phyloP scores from a whole-genome alignment of 2,888 invertebrate species.

The Brachynemurus nebulosus region DNA sequence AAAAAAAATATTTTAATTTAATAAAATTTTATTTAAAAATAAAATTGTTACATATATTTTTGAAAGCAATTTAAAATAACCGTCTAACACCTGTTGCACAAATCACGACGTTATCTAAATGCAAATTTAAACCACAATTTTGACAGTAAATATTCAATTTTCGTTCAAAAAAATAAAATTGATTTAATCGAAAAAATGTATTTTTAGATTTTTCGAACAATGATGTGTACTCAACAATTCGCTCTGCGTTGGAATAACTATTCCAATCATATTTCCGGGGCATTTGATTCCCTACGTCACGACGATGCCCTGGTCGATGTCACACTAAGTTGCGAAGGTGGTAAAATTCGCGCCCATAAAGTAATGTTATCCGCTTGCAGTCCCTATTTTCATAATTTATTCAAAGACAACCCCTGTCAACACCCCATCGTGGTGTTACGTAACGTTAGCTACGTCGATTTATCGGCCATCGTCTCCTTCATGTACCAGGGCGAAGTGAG shows the following conservation, averaged over 20 bases:
- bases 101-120: too few species aligned
- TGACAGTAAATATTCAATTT: too few species aligned
- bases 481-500: conserved; percentile 77
- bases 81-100: too few species aligned
- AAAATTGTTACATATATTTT: too few species aligned
- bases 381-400: conserved; percentile 58
- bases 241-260: conserved; percentile 82
- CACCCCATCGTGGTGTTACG: conserved; percentile 71
- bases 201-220: too few species aligned
- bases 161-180: too few species aligned
- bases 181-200: too few species aligned
- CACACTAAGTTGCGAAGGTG: conserved; percentile 72
- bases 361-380: conserved; percentile 76
- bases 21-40: too few species aligned
- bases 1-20: too few species aligned
- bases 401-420: conserved; percentile 64
- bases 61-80: too few species aligned
- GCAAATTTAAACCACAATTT: too few species aligned
- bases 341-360: conserved; percentile 71
- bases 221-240: conserved; percentile 41
- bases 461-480: conserved; percentile 64
- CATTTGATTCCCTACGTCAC: conserved; percentile 57
- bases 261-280: conserved; percentile 62
- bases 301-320: conserved; percentile 68
- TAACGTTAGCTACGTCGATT: conserved; percentile 63